Evolutionary conservation across 2,113 vertebrate genomes (phyloP), one percentile per base, ranked within the genome.

Genomic region (Aegypius monachus): DNA sequence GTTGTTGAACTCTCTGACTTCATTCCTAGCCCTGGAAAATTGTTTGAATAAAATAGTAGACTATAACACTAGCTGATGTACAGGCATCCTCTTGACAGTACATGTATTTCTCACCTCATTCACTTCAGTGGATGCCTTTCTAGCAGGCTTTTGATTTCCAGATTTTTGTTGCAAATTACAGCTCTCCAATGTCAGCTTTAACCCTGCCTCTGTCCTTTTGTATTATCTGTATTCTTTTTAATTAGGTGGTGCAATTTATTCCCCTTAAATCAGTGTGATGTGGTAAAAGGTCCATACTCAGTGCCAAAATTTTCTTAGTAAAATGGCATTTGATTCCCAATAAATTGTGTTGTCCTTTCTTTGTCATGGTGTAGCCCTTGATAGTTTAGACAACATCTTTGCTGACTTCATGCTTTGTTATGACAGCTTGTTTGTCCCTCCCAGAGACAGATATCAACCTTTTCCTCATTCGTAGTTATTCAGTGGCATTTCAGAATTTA

Each of bases 401-500:
- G 65, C 94, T 95, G 88, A 89, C 81, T 96, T 90, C 34, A 13
- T 85, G 78, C 43, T 93, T 94, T 96, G 42, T 81, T 93, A 52
- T 74, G 91, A 95, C 92, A 95, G 62, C 66, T 91, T 94, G 61
- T 92, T 96, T 93, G 66, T 95, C 88, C 80, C 73, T 95, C 56
- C 73, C 40, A 74, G 81, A 82, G 81, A 91, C 61, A 95, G 55
- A 86, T 62, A 92, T 20, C 79, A 95, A 59, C 66, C 48, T 81
- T 93, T 88, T 81, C 40, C 42, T 82, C 52, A 81, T 92, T 19
- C 4, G 3, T 50, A 82, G 66, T 40, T 81, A 56, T 70, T 92
- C 45, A 13, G 0, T 23, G 42, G 22, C 50, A 93, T 86, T 92
- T 91, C 56, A 11, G 2, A 93, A 85, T 91, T 81, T 52, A 91